Evolutionary conservation across 64 coral and sea anemone genomes (phyloP), one percentile per base, ranked within the genome.

Genomic region (Astreopora myriophthalma): DNA sequence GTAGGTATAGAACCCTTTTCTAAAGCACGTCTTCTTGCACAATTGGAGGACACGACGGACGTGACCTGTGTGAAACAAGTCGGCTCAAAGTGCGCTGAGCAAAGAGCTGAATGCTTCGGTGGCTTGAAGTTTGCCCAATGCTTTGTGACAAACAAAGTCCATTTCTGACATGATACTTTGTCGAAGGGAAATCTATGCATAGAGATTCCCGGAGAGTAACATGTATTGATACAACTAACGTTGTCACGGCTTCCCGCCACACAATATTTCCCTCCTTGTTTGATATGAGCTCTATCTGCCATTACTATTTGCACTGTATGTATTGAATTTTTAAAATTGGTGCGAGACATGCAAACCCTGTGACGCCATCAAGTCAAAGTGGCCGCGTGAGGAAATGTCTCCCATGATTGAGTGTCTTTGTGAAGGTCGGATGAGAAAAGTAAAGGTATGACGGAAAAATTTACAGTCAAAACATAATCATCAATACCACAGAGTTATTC

Each of bases 221-320:
- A 44, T 13, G 27, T 74, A 64, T 94, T 94, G 52, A 38, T 81
- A 73, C 86, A 94, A 64, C 76, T 94, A 48, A 79, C 35, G 57
- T 71, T 79, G 33, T 74, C 80, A 29, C 74, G 86, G 40, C 19
- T 49, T 27, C 92, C 85, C 58, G 92, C 92, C 49, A 62, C 17
- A 55, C 86, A 94, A 88, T 49, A 94, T 88, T 81, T 49, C 37
- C 92, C 76, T 66, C 92, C 48, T 44, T 48, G 80, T 67, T 67
- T 67, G 63, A 67, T 67, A 32, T 14, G 80, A 63, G 46, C 49
- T 27, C 24, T 39, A 25, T 85, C 58, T 32, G 58, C 61, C 61
- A 85, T 69, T 67, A 67, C 9, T 28, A 66, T 66, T 37, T 75
- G 19, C 19, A 11, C 72, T 75, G 20, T 75, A 38, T 42, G 13